Evolutionary conservation across 2,888 invertebrate species (phyloP), one percentile per base, ranked within the genome.

Genomic region (Drosophila greeni): DNA sequence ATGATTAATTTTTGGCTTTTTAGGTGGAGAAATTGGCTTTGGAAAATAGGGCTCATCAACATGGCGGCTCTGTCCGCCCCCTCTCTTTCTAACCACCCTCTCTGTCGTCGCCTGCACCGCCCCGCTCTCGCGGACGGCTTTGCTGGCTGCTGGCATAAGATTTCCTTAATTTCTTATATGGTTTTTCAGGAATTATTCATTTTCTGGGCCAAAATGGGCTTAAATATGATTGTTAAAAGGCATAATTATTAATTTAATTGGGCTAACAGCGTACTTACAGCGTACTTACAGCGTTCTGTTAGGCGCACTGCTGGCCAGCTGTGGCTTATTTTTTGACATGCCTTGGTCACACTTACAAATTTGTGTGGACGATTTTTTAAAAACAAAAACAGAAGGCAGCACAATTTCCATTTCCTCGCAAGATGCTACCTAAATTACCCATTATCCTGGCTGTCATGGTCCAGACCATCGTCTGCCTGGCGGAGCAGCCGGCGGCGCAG

Each of bases 1-100:
- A 74, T 70, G 1, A 2, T 11, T 5, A 1, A 23, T 11, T 33
- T 49, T 40, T 0, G 0, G 18, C 18, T 12, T 24, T 60, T 23
- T 31, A 33, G 31, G 7, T 11, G 23, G 24, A 23, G 43, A 72
- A 73, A 67, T 36, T n/a, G 14, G 6, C 7, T 6, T 48, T 68
- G 26, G 16, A 77, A 77, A 52, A 57, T 24, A 39, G 43, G 49
- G 33, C 23, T 31, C 26, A 69, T 57, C 53, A 58, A 56, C 56
- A 42, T 51, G 49, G 45, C 62, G 37, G 40, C 64, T 42, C 48
- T 42, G 48, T 29, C 42, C 37, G 31, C 33, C 52, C 48, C 24
- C 14, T 34, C 26, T 64, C 45, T 36, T 36, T 34, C 12, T 20
- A 34, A 9, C 51, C 52, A 34, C 33, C 40, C 31, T 24, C 36